phyloP scores from a whole-genome alignment of 2,113 vertebrate genomes.

The human region GRCh38 chr4:56300001-56300500 shows the following conservation, averaged over 20 bases:
- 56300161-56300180: constrained; percentile 12
- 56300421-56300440: background rate
- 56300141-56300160: background rate
- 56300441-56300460: background rate
- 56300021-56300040: too few relatives aligned
- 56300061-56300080: too few relatives aligned
- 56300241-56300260: background rate
- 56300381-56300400: background rate
- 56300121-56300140: too few relatives aligned
- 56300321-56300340: background rate
- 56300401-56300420: background rate
- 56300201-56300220: background rate
- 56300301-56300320: background rate
- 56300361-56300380: background rate
- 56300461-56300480: background rate
- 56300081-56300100: too few relatives aligned
- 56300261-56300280: background rate
- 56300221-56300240: background rate
- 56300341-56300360: background rate
- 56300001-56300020: too few relatives aligned
- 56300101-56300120: too few relatives aligned
- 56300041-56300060: too few relatives aligned
- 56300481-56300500: background rate
- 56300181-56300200: background rate
- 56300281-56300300: background rate